Base-by-base conservation (phyloP, 2,113 vertebrate genomes). In the Actenoides lindsayi region DNA sequence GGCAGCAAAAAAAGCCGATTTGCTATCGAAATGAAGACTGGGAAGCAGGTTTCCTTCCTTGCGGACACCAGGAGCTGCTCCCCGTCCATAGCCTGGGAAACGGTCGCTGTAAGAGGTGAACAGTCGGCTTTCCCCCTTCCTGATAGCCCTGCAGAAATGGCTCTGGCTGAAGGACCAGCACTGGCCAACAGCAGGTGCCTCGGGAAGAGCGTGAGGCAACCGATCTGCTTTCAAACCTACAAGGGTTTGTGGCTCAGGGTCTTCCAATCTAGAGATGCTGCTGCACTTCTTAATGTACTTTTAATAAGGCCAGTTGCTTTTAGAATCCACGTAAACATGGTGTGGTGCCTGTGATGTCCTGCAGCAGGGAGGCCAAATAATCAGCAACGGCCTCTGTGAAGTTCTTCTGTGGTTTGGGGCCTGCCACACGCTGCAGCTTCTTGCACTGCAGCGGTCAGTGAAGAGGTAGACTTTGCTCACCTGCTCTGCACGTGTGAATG, bases 401-500 rank as follows among this genome's bases (percentile, higher is more conserved):
- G 24, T 15, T 50, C 31, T 15, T 50, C 31, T 7, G 0, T 12
- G 12, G 73, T 4, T 69, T 33, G 15, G 64, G 28, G 31, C 18
- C 10, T 35, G 33, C 23, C 44, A 2, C 33, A 41, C 25, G 44
- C 30, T 23, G n/a, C 33, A 27, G 73, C 39, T 16, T 33, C 25
- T 51, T 13, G 50, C 7, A 1, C 10, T 28, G 19, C 9, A 1
- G 21, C 48, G 7, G 57, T 8, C 13, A 3, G 44, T 3, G 56
- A 39, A 19, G 50, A 24, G 54, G 9, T 5, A 0, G 4, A 8
- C n/a, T 5, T 1, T 19, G 54, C 25, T 35, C 59, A 2, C 46
- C 67, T 1, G 1, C 48, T 5, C 18, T 8, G 16, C 64, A 4
- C 2, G 1, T 1, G 0, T 10, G 39, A 11, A 25, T 13, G 10